A percentile compares a stretch with the other conserved stretches of the same genome.
Conservation (phyloP, 2,888 invertebrate species). For the Crossocerus cetratus region DNA sequence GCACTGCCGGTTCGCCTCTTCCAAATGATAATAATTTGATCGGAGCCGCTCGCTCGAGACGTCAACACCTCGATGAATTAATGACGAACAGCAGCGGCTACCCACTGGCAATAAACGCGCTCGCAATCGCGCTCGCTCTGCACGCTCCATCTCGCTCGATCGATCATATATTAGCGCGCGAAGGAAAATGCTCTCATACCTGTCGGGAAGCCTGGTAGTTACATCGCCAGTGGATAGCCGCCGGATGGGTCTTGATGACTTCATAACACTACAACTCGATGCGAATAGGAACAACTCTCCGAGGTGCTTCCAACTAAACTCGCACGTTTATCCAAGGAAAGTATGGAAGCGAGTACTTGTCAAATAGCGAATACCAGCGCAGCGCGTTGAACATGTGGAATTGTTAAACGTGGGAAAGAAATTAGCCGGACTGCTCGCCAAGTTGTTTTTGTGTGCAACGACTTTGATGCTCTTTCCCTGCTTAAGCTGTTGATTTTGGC, state of each 20-base stretch:
- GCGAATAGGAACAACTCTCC: conserved; percentile 22
- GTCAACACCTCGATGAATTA: conserved; percentile 46
- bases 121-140: conserved; percentile 15
- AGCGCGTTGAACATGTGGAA: no score
- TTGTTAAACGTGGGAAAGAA: no score
- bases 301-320: no score
- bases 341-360: no score
- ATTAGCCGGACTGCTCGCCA: no score
- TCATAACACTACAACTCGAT: conserved; percentile 22
- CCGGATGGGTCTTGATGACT: conserved; percentile 30
- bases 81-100: conserved; percentile 38
- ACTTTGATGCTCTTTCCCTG: no score
- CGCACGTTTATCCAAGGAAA: no score
- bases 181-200: conserved; percentile 42
- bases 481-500: no score
- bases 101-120: not conserved
- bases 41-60: conserved; percentile 23
- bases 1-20: conserved; percentile 9
- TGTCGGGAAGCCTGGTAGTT: conserved; percentile 40
- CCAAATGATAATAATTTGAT: conserved; percentile 33
- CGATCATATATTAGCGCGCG: conserved; percentile 52
- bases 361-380: no score
- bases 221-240: conserved; percentile 31
- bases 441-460: no score
- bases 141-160: conserved; percentile 20